These are phyloP conservation scores for Eidolon helvum DNA, from an alignment of 2,113 vertebrate species.

Conservation along the genomic window DNA sequence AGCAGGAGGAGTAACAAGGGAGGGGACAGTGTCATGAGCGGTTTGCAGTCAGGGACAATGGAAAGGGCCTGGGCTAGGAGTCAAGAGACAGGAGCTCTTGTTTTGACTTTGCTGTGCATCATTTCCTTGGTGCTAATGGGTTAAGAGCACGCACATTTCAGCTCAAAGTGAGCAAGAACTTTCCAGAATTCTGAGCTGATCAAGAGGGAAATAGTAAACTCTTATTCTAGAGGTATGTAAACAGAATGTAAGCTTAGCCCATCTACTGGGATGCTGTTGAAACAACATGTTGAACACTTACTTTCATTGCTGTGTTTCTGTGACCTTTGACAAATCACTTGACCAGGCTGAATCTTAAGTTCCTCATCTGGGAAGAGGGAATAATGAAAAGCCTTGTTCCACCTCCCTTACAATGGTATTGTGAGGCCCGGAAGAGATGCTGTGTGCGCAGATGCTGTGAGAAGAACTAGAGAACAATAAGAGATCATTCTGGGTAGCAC, in stretches of 20 bases:
- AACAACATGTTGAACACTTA: neutral
- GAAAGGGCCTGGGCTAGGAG: neutral
- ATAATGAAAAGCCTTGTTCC: neutral
- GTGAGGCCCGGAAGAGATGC: neutral
- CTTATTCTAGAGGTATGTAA: neutral
- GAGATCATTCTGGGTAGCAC: neutral
- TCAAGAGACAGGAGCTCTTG: neutral
- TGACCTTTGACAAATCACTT: neutral
- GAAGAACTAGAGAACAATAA: neutral
- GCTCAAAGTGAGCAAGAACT: neutral
- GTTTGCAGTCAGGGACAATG: neutral
- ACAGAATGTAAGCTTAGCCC: neutral
- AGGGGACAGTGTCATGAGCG: neutral
- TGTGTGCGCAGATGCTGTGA: neutral
- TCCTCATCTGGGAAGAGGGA: neutral
- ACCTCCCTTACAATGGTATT: neutral
- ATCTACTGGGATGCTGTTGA: neutral
- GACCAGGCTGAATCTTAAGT: neutral
- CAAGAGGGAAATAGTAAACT: neutral
- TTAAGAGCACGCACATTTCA: neutral
- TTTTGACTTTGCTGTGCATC: neutral
- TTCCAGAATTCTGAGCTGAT: neutral
- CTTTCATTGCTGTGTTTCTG: neutral
- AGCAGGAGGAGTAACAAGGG: neutral
- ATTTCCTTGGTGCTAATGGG: neutral